Conservation (phyloP, 64 coral and sea anemone species). For the Montipora foliosa region DNA sequence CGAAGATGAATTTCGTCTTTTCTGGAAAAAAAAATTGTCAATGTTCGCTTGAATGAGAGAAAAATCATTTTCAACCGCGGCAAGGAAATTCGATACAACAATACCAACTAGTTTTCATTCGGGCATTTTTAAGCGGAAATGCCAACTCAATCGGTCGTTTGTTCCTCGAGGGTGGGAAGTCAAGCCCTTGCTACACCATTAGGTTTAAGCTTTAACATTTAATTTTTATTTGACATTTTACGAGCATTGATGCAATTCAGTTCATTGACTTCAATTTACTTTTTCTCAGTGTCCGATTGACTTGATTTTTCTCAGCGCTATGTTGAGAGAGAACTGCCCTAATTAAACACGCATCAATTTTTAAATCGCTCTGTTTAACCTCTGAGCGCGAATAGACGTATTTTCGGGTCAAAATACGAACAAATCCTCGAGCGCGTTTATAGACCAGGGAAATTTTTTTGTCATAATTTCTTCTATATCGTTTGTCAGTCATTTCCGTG, state of each 20-base stretch:
- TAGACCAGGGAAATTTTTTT: not conserved
- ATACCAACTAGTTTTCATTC: slow-evolving; percentile 47
- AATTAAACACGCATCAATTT: slow-evolving; percentile 47
- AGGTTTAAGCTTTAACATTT: not conserved
- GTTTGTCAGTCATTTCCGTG: not conserved
- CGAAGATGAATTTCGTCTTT: not conserved
- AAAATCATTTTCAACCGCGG: slow-evolving; percentile 40
- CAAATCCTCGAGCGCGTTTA: no score
- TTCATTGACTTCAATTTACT: not conserved
- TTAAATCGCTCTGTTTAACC: slow-evolving; percentile 29
- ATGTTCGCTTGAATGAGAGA: slow-evolving; percentile 1
- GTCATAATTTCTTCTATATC: not conserved
- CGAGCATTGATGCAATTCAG: no score
- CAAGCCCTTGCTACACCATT: not conserved
- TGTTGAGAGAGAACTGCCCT: slow-evolving; percentile 15
- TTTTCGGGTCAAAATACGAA: not conserved
- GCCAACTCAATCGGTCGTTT: slow-evolving; percentile 40
- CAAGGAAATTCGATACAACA: slow-evolving; percentile 53
- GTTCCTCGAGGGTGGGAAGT: slow-evolving; percentile 16
- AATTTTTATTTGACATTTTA: no score
- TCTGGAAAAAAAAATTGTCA: not conserved
- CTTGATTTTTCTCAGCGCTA: slow-evolving; percentile 23
- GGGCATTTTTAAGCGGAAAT: slow-evolving; percentile 47
- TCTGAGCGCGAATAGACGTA: not conserved
- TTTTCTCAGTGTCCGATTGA: not conserved